Conservation (phyloP, 2,888 invertebrate species). For the Steinernema carpocapsae region DNA sequence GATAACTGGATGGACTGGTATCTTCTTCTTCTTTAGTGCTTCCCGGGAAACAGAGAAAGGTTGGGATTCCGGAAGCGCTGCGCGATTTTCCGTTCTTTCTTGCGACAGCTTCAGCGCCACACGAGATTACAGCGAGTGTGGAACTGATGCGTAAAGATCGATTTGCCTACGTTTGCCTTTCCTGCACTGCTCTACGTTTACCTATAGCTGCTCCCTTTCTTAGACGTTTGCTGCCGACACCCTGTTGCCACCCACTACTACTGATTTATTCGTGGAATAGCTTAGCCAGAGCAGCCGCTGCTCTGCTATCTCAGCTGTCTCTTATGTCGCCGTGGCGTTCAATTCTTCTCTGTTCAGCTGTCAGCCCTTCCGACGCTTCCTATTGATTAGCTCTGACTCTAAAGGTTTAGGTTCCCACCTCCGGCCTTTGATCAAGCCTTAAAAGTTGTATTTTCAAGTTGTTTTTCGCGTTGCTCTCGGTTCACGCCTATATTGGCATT, state of each 20-base stretch:
- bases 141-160: not conserved
- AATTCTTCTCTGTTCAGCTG: not conserved
- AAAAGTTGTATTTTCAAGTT: not conserved
- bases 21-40: too few relatives aligned
- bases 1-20: too few relatives aligned
- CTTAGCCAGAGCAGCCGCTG: not conserved
- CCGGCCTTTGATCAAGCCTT: too few relatives aligned
- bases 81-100: too few relatives aligned
- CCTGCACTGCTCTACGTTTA: not conserved
- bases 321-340: not conserved
- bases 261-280: conserved; percentile 21
- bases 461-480: too few relatives aligned
- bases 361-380: not conserved
- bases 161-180: not conserved
- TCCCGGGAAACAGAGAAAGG: too few relatives aligned
- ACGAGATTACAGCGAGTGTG: not conserved
- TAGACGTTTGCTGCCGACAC: conserved; percentile 1
- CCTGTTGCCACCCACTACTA: conserved; percentile 5
- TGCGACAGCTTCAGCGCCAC: too few relatives aligned
- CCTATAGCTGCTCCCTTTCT: not conserved
- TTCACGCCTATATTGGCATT: too few relatives aligned
- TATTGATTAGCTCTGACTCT: conserved; percentile 9
- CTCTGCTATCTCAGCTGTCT: conserved; percentile 34
- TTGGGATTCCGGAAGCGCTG: too few relatives aligned
- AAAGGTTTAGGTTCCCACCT: too few relatives aligned